These are phyloP conservation scores for Polymixis flavicincta DNA, from an alignment of 2,888 invertebrate genomes.

Conservation along the genomic window DNA sequence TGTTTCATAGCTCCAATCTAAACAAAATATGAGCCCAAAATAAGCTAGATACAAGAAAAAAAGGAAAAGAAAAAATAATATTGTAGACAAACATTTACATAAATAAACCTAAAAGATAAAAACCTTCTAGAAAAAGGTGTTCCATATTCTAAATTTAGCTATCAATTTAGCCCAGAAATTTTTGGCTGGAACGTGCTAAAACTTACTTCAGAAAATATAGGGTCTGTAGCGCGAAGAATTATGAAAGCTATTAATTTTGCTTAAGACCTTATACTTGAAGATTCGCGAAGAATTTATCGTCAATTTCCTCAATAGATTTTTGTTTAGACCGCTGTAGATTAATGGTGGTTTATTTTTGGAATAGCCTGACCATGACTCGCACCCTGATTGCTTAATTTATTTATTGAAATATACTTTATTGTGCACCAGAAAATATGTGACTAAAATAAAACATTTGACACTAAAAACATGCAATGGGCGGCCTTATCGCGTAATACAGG, in stretches of 20 bases:
- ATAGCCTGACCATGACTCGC: background rate
- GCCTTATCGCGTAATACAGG: background rate
- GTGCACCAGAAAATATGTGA: too few relatives aligned
- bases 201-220: constrained; percentile 36
- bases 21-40: constrained; percentile 11
- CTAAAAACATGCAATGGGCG: too few relatives aligned
- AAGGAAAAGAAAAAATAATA: constrained; percentile 5
- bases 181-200: constrained; percentile 35
- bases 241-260: constrained; percentile 65
- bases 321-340: constrained; percentile 26
- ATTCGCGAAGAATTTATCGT: constrained; percentile 51
- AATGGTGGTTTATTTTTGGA: constrained; percentile 2
- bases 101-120: constrained; percentile 13
- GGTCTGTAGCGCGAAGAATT: constrained; percentile 52
- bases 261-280: constrained; percentile 55
- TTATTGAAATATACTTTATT: too few relatives aligned
- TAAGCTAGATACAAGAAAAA: constrained; percentile 6
- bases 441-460: too few relatives aligned
- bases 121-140: constrained; percentile 7
- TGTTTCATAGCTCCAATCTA: background rate
- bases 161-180: constrained; percentile 31
- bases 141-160: constrained; percentile 32
- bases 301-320: constrained; percentile 43
- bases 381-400: too few relatives aligned
- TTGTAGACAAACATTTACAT: background rate